Evolutionary conservation across 2,797 vertebrate species (phyloP), one percentile per base, ranked within the genome.

Genomic region (Myotis myotis): DNA sequence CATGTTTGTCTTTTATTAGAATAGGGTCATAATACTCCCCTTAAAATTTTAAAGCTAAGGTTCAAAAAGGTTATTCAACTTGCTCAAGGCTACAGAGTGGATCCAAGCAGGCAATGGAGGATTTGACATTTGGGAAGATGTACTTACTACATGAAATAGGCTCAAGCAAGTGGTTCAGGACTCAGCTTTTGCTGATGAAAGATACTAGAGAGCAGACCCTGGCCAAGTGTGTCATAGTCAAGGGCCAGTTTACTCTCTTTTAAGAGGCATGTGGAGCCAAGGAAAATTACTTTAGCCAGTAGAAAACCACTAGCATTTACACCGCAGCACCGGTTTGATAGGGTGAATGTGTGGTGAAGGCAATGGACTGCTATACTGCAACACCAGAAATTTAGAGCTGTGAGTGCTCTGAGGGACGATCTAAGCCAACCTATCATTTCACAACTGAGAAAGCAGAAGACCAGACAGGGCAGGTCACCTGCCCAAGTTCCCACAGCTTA

Each of bases 261-360:
- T 16, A 78, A 89, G 91, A 82, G 53, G 28, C 64, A 90, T 7
- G 8, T 0, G 57, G 28, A 75, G 6, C 7, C 41, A 68, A 25
- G 25, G 47, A 36, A 20, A 44, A 44, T 64, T 15, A 72, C 19
- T 53, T 91, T 30, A 62, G 30, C 49, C 25, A 57, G 13, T 4
- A 70, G 49, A 47, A 44, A 93, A 78, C 38, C 17, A 82, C 11
- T 6, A 53, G 70, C 47, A 60, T 68, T 71, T 68, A 33, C 5
- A 28, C 2, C 0, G 0, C 4, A 23, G 4, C 12, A 30, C 71
- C 57, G 2, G 0, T 25, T 38, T 49, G 55, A 38, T 0, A 0
- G 30, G 68, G 23, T 22, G 1, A 41, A 36, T 51, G 28, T 15
- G 12, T 33, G 23, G 22, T 3, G 17, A 72, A 53, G 36, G 13